phyloP scores from a whole-genome alignment of 1,140 invertebrate species.

The Zaprionus ornatus region DNA sequence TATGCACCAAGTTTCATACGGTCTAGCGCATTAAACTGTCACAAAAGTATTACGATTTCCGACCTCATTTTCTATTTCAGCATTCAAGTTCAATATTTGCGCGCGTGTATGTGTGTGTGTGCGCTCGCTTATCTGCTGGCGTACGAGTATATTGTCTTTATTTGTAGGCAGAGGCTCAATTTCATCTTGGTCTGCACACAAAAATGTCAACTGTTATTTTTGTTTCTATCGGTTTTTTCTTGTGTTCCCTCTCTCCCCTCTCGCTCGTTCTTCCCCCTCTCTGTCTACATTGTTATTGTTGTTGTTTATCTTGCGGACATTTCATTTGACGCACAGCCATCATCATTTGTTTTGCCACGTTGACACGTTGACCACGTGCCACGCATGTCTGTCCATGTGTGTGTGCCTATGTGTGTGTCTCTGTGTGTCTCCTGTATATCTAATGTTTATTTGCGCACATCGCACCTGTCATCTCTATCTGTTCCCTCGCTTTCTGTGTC shows the following conservation, averaged over 20 bases:
- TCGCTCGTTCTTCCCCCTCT: neutral
- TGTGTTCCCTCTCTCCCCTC: neutral
- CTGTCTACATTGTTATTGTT: constrained; percentile 23
- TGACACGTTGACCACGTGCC: constrained; percentile 61
- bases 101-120: constrained; percentile 3
- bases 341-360: constrained; percentile 77
- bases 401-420: constrained; percentile 1
- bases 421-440: constrained; percentile 12
- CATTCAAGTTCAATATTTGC: constrained; percentile 10
- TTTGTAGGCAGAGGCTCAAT: constrained; percentile 58
- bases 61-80: neutral
- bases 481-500: constrained; percentile 19
- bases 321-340: constrained; percentile 75
- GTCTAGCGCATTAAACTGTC: neutral
- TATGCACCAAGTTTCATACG: neutral
- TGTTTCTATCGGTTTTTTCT: constrained; percentile 42
- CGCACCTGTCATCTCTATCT: constrained; percentile 58
- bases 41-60: neutral
- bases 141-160: constrained; percentile 77
- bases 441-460: constrained; percentile 67
- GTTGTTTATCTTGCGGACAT: constrained; percentile 57
- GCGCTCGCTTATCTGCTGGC: constrained; percentile 36
- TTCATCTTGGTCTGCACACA: constrained; percentile 33
- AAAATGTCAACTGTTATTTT: constrained; percentile 59
- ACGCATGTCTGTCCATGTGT: constrained; percentile 5